phyloP scores from a whole-genome alignment of 2,797 vertebrate species.

The Distichodus sexfasciatus region DNA sequence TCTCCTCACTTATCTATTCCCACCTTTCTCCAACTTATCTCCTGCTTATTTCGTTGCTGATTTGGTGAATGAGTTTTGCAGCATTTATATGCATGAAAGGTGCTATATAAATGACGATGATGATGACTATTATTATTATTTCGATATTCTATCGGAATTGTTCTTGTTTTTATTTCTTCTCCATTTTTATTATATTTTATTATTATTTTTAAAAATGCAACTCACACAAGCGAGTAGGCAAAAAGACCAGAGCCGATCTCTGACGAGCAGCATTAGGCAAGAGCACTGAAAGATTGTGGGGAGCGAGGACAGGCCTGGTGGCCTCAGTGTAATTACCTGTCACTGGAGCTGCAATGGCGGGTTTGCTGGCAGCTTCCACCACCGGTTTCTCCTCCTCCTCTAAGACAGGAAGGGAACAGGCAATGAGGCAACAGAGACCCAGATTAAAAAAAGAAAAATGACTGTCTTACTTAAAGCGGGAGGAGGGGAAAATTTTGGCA shows the following conservation, averaged over 20 bases:
- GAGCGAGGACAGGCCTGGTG: conserved; percentile 20
- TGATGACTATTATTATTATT: too few relatives aligned
- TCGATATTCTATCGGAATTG: too few relatives aligned
- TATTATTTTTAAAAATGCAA: too few relatives aligned
- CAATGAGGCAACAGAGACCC: conserved; percentile 1
- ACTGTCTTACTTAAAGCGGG: too few relatives aligned
- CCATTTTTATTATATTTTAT: too few relatives aligned
- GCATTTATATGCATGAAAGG: too few relatives aligned
- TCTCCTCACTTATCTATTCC: background rate
- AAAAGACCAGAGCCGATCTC: conserved; percentile 13
- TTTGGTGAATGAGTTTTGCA: too few relatives aligned
- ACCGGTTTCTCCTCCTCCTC: conserved; percentile 75
- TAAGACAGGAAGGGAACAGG: conserved; percentile 51
- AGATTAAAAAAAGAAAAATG: background rate
- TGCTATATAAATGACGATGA: too few relatives aligned
- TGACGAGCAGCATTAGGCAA: conserved; percentile 21
- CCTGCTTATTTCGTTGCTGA: too few relatives aligned
- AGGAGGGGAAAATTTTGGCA: too few relatives aligned
- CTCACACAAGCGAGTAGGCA: background rate
- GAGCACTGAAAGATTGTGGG: conserved; percentile 5
- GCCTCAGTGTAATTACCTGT: conserved; percentile 60
- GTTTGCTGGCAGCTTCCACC: conserved; percentile 63
- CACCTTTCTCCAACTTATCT: too few relatives aligned
- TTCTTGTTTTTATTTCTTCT: too few relatives aligned
- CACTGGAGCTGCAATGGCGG: conserved; percentile 67